Base-by-base conservation (phyloP, 2,113 vertebrate genomes). In the Diglossa brunneiventris region DNA sequence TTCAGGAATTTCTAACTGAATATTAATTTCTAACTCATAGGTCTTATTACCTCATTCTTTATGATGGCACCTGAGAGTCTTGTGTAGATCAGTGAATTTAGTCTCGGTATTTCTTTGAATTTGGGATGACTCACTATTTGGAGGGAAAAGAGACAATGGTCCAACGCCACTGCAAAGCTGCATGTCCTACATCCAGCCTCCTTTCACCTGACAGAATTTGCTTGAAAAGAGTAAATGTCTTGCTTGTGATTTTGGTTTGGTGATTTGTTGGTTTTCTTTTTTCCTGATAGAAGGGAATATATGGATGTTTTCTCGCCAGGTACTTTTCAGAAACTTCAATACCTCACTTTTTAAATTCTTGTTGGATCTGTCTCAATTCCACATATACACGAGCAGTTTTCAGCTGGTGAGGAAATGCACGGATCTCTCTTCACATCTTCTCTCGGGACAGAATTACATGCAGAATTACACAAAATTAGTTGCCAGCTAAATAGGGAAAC, bases 341-440 rank as follows among this genome's bases (percentile, higher is more conserved):
- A 74, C 4, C 7, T 53, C 2, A 5, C 76, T 87, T 78, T 53
- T 44, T 1, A 2, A 24, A 53, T 68, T 68, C 4, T 49, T 87
- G 39, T 33, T 24, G 41, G 49, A 17, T 31, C 33, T 83, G 7
- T 46, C 47, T 76, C 26, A 46, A 2, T 74, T 62, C 10, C 27
- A 35, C 15, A 15, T 8, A 8, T 4, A 8, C 14, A 35, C 15
- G 47, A 50, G 33, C 39, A 68, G 10, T 49, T 82, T 91, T 75
- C 23, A 76, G 11, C 22, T 15, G 11, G 14, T 0, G 2, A 52
- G 74, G 66, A 53, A 85, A 53, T 8, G 2, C 0, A 0, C 15
- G 28, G 2, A 3, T 50, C 8, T 79, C 20, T n/a, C 50, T 69
- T 39, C 0, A 0, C 9, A 10, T 70, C 46, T 75, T 80, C 28